These are phyloP conservation scores for Hofmannophila pseudospretella DNA, from an alignment of 2,888 invertebrate genomes.

Conservation along the genomic window DNA sequence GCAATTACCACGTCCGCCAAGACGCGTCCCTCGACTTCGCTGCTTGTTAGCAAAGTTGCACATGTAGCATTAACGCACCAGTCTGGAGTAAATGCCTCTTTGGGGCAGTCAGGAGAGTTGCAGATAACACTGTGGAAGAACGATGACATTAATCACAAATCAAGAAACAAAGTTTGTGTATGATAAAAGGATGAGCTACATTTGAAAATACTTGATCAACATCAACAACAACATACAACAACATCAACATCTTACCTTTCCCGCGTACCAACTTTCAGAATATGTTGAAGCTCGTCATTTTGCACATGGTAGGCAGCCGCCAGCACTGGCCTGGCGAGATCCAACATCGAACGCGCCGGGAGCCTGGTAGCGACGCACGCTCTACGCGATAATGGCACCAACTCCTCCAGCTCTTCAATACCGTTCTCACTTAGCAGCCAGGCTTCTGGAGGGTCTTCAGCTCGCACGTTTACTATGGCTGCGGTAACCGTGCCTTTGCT, in stretches of 20 bases:
- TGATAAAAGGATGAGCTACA: too few relatives aligned
- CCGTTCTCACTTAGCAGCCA: slow-evolving; percentile 42
- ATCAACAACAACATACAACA: too few relatives aligned
- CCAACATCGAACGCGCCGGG: slow-evolving; percentile 43
- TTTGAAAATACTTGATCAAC: too few relatives aligned
- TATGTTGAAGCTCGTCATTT: slow-evolving; percentile 6
- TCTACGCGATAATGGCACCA: slow-evolving; percentile 40
- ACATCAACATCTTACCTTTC: too few relatives aligned
- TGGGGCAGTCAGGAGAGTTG: slow-evolving; percentile 37
- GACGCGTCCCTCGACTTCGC: slow-evolving; percentile 33
- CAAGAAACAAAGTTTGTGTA: too few relatives aligned
- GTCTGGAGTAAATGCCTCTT: slow-evolving; percentile 76
- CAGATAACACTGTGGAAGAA: slow-evolving; percentile 40
- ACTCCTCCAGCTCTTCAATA: slow-evolving; percentile 47
- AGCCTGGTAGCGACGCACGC: slow-evolving; percentile 32
- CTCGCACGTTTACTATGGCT: slow-evolving; percentile 35
- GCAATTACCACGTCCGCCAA: slow-evolving; percentile 25
- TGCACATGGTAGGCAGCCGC: slow-evolving; percentile 30
- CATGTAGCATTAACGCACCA: slow-evolving; percentile 59
- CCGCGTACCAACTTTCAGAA: too few relatives aligned
- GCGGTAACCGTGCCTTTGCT: slow-evolving; percentile 12
- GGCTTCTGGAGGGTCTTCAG: slow-evolving; percentile 28
- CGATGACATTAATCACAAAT: too few relatives aligned
- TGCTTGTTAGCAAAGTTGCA: slow-evolving; percentile 39
- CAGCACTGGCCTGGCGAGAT: slow-evolving; percentile 32